phyloP scores from a whole-genome alignment of 2,888 invertebrate genomes.

The Patella ulyssiponensis region DNA sequence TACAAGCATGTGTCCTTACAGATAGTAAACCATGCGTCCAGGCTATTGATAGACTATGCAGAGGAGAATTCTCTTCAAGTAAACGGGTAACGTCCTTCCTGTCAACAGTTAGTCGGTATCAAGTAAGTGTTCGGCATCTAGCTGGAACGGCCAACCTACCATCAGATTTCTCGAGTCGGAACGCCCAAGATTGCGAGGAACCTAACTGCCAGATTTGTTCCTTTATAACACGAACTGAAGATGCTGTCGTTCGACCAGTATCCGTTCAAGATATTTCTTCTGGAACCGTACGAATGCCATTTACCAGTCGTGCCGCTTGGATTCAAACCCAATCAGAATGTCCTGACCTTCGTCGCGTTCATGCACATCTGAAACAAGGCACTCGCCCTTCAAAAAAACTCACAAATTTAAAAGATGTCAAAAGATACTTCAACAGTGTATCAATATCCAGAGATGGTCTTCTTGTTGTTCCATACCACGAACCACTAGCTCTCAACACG shows the following conservation, averaged over 20 bases:
- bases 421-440: too few species aligned
- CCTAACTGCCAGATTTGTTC: too few species aligned
- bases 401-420: too few species aligned
- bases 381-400: background rate
- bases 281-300: slow-evolving; percentile 28
- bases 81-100: slow-evolving; percentile 31
- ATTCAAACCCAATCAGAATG: slow-evolving; percentile 41
- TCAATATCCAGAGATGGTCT: too few species aligned
- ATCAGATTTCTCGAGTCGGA: too few species aligned
- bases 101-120: slow-evolving; percentile 33
- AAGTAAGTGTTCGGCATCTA: slow-evolving; percentile 23
- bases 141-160: slow-evolving; percentile 20
- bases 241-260: too few species aligned
- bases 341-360: slow-evolving; percentile 25
- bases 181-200: too few species aligned
- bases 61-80: slow-evolving; percentile 40
- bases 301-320: slow-evolving; percentile 43
- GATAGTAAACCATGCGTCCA: slow-evolving; percentile 40
- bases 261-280: background rate
- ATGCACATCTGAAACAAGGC: background rate
- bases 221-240: too few species aligned
- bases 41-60: slow-evolving; percentile 31
- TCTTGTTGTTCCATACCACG: too few species aligned
- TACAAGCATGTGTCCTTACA: slow-evolving; percentile 35
- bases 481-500: too few species aligned